Conservation (phyloP, 2,797 vertebrate species). For the Myoxocephalus aenaeus region DNA sequence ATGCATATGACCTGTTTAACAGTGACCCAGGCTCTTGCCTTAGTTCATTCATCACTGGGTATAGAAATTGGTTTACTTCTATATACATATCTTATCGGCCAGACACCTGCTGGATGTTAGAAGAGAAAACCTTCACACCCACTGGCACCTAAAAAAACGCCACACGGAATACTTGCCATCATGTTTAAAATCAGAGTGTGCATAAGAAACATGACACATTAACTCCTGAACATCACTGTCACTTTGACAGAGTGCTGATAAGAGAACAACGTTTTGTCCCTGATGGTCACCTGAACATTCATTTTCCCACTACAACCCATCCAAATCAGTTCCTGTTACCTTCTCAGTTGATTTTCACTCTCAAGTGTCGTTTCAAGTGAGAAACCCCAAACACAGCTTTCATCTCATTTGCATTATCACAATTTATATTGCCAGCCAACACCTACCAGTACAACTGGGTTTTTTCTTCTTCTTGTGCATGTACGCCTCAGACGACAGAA, state of each 20-base stretch:
- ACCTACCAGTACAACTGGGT: constrained; percentile 53
- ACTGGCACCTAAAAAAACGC: constrained; percentile 6
- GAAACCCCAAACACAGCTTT: constrained; percentile 64
- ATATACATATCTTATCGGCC: constrained; percentile 27
- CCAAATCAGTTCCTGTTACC: constrained; percentile 39
- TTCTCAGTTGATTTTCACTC: constrained; percentile 72
- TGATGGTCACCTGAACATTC: constrained; percentile 23
- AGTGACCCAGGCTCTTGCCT: constrained; percentile 2
- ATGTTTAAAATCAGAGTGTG: constrained; percentile 5
- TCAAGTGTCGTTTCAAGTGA: constrained; percentile 48
- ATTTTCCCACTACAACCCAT: constrained; percentile 24
- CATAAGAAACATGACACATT: neutral
- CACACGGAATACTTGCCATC: neutral
- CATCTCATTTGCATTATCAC: constrained; percentile 69
- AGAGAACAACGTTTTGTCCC: constrained; percentile 10
- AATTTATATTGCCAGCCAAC: constrained; percentile 58
- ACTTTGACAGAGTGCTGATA: neutral
- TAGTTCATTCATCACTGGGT: constrained; percentile 28
- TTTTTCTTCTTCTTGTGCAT: constrained; percentile 22
- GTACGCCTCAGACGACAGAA: constrained; percentile 48
- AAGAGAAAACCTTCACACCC: constrained; percentile 21
- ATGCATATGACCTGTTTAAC: neutral
- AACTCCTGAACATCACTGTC: neutral
- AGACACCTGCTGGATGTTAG: constrained; percentile 40
- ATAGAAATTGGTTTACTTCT: constrained; percentile 21